phyloP scores from a whole-genome alignment of 2,797 vertebrate species.

The Antennarius maculatus region DNA sequence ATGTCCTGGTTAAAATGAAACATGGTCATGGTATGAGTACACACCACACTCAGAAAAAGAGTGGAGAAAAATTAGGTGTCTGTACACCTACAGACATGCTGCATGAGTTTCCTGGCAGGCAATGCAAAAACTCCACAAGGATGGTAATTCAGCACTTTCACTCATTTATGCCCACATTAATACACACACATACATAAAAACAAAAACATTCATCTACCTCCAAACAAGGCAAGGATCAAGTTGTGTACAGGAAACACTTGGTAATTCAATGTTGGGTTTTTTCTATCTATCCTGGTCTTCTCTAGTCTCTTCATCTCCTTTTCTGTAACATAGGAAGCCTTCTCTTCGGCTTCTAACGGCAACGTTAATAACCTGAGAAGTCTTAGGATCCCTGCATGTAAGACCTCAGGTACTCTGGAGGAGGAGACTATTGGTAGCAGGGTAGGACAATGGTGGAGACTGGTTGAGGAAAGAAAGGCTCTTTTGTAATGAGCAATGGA shows the following conservation, averaged over 20 bases:
- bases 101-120: constrained; percentile 77
- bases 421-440: constrained; percentile 72
- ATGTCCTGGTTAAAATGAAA: background rate
- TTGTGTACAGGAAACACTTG: constrained; percentile 73
- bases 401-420: constrained; percentile 71
- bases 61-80: too few relatives aligned
- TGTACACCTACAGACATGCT: constrained; percentile 74
- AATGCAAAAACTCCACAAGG: constrained; percentile 71
- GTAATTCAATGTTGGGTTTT: constrained; percentile 74
- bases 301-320: constrained; percentile 58
- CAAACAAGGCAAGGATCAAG: constrained; percentile 70
- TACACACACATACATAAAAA: constrained; percentile 58
- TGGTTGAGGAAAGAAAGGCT: constrained; percentile 77
- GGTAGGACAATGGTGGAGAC: constrained; percentile 74
- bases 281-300: constrained; percentile 26
- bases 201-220: constrained; percentile 60
- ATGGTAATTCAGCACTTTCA: constrained; percentile 80
- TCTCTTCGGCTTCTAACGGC: constrained; percentile 58
- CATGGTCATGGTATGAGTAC: constrained; percentile 1
- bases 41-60: too few relatives aligned
- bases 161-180: constrained; percentile 54
- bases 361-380: constrained; percentile 74
- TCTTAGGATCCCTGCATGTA: constrained; percentile 64
- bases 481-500: constrained; percentile 78
- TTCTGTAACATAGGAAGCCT: constrained; percentile 63